Percentiles rank a stretch among this genome's conserved stretches.
phyloP scores from a whole-genome alignment of 2,888 invertebrate genomes.

The Patella ulyssiponensis region DNA sequence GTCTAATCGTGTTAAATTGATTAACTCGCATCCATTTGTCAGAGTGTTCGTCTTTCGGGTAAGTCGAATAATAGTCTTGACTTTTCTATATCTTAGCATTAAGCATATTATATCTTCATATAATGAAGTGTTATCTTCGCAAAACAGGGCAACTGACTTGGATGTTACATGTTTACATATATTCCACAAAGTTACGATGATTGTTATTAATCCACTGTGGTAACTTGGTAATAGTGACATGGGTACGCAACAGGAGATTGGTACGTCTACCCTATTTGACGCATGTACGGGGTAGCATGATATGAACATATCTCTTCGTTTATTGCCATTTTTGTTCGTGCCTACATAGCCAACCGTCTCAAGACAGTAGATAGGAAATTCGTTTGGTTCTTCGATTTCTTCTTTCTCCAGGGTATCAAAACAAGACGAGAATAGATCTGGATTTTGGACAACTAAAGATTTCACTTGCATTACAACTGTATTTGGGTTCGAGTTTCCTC shows the following conservation, averaged over 20 bases:
- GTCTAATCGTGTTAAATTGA: not conserved
- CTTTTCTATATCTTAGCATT: not conserved
- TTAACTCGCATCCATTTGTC: not conserved
- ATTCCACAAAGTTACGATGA: not conserved
- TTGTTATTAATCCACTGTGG: not conserved
- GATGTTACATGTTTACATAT: not conserved
- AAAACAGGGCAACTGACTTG: not conserved
- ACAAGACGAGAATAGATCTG: not conserved
- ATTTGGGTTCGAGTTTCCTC: not conserved
- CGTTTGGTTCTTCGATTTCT: not conserved
- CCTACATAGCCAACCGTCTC: not conserved
- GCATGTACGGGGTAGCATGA: not conserved
- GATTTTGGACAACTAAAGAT: not conserved
- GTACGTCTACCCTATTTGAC: not conserved
- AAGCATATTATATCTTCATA: not conserved
- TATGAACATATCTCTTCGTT: not conserved
- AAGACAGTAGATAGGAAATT: not conserved
- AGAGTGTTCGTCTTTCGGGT: not conserved
- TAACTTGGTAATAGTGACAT: not conserved
- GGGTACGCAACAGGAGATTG: not conserved
- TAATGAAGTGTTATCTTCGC: not conserved
- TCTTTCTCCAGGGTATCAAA: not conserved
- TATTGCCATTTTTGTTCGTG: not conserved
- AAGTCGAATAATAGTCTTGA: not conserved
- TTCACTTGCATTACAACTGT: not conserved